These are phyloP conservation scores for Rhinichthys osculus DNA, from an alignment of 2,797 vertebrate species.

Conservation along the genomic window DNA sequence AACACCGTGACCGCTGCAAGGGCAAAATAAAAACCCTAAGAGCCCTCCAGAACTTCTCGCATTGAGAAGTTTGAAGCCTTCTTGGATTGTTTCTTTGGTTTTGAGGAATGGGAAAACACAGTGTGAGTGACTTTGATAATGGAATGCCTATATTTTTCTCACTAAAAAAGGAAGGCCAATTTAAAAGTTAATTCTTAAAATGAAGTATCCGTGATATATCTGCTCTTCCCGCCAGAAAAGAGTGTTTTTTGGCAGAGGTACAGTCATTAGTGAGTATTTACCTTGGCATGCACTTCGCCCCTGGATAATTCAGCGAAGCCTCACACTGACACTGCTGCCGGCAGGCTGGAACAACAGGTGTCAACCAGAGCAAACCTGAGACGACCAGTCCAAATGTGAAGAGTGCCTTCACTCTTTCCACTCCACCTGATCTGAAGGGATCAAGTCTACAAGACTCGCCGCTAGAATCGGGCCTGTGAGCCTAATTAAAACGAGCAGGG, in stretches of 20 bases:
- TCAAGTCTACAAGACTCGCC: constrained; percentile 78
- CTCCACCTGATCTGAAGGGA: constrained; percentile 67
- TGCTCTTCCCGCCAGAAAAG: constrained; percentile 29
- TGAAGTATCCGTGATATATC: constrained; percentile 21
- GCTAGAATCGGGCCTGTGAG: constrained; percentile 75
- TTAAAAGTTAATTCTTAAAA: constrained; percentile 26
- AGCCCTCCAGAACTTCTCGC: constrained; percentile 13
- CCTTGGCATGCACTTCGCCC: constrained; percentile 53
- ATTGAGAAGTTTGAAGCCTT: neutral
- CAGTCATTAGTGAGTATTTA: constrained; percentile 61
- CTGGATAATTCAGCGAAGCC: constrained; percentile 53
- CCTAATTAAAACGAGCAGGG: constrained; percentile 79
- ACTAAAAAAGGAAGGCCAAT: constrained; percentile 21
- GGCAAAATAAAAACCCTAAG: constrained; percentile 55
- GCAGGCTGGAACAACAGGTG: constrained; percentile 55
- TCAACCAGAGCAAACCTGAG: constrained; percentile 59
- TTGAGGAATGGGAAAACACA: constrained; percentile 13
- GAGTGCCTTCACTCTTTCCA: constrained; percentile 69
- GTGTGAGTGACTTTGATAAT: constrained; percentile 3
- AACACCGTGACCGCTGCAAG: constrained; percentile 59
- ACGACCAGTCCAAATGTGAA: constrained; percentile 71
- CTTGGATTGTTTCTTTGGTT: neutral
- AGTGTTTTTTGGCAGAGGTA: constrained; percentile 50
- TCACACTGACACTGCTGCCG: constrained; percentile 45
- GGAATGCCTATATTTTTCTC: neutral